Base-by-base conservation (phyloP, 1,140 invertebrate species). In the Thaumatotibia leucotreta region DNA sequence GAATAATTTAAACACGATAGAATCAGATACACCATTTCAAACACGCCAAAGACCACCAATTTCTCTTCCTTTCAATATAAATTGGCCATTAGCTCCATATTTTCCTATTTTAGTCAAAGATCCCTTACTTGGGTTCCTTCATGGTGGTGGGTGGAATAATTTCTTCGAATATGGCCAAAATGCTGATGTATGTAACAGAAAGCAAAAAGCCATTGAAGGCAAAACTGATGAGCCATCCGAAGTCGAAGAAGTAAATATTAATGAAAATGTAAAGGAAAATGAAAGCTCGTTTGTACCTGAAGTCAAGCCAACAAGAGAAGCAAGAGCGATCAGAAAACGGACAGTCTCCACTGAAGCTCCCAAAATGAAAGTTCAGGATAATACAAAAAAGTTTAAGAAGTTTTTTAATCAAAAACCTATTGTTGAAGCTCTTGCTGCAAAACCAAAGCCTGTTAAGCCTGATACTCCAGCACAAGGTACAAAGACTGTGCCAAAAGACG, bases 161-260 rank as follows among this genome's bases (percentile, higher is more conserved):
- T 90, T 93, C 66, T 74, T 94, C 39, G 92, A 94, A 84, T 92
- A 93, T 76, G 93, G 92, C n/a, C 92, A 92, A 68, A 80, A 66
- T 31, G 91, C 89, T 9, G 92, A 93, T 69, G 82, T 92, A 3
- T 93, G 91, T 63, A 86, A 67, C 62, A 83, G 82, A 65, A 86
- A 83, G 67, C 83, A 84, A 74, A 86, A 83, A 66, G 74, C 76
- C 14, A 24, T 54, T 8, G 76, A 66, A 9, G 50, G 72, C 2
- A 33, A 71, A 35, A 72, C 70, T 63, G 32, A 73, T 22, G 58
- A 66, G 32, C 54, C 74, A 54, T 68, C 61, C 22, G 62, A 72
- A 50, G 64, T 32, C 11, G 45, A 64, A 52, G 10, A 45, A 4
- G 49, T 72, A 11, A 61, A 27, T 39, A 66, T 39, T 22, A 39